These are phyloP conservation scores for Neogale vison DNA, from an alignment of 2,113 vertebrate species.

Conservation along the genomic window DNA sequence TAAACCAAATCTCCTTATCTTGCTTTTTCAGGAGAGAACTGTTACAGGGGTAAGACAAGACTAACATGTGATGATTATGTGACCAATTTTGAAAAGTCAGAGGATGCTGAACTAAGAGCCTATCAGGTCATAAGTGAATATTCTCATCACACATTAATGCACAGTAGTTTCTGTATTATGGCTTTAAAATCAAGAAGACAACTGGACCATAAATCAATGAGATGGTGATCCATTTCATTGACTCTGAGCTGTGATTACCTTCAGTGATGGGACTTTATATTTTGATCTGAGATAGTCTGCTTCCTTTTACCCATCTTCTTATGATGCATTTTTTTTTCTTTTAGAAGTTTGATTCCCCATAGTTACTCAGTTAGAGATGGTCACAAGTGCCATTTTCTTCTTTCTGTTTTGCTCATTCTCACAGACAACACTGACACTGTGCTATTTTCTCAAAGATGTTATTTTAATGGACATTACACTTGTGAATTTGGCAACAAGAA, in stretches of 20 bases:
- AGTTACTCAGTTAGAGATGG: slow-evolving; percentile 31
- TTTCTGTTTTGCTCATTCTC: slow-evolving; percentile 56
- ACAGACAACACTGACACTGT: slow-evolving; percentile 45
- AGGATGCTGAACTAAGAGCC: background rate
- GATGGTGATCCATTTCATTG: background rate
- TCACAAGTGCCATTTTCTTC: slow-evolving; percentile 38
- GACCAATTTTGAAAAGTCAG: background rate
- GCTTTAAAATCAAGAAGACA: background rate
- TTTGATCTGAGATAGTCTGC: background rate
- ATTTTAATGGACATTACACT: slow-evolving; percentile 76
- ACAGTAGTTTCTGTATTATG: background rate
- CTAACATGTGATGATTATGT: background rate
- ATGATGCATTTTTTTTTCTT: background rate
- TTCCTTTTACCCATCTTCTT: background rate
- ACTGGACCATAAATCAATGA: background rate
- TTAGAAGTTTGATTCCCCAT: background rate
- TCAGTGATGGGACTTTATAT: background rate
- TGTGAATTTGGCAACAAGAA: slow-evolving; percentile 75
- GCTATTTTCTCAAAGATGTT: slow-evolving; percentile 75
- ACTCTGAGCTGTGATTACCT: slow-evolving; percentile 3
- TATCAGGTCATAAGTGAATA: background rate
- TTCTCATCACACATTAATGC: background rate
- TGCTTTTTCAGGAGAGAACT: background rate
- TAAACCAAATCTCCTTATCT: background rate
- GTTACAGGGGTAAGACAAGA: background rate